phyloP scores from a whole-genome alignment of 2,113 vertebrate genomes.

The Lophura nycthemera region DNA sequence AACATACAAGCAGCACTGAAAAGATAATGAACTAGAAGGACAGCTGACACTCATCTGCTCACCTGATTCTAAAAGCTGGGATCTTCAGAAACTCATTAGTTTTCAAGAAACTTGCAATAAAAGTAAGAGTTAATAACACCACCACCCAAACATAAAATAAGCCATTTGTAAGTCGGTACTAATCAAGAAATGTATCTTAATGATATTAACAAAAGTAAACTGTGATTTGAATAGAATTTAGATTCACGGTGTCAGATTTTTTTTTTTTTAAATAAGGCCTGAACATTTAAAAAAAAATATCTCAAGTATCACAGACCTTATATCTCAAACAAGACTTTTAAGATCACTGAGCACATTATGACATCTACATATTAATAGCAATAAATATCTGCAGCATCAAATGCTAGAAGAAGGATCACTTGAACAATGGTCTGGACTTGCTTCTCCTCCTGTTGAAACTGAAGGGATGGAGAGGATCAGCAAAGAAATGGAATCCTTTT shows the following conservation, averaged over 20 bases:
- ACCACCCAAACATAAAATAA: neutral
- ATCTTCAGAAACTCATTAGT: neutral
- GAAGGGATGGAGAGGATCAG: neutral
- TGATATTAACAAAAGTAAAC: neutral
- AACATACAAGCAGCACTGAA: neutral
- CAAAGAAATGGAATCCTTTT: neutral
- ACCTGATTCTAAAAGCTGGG: neutral
- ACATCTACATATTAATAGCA: neutral
- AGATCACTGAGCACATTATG: neutral
- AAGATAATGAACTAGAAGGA: neutral
- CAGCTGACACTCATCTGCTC: neutral
- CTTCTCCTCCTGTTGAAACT: neutral
- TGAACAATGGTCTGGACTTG: neutral
- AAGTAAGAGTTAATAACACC: neutral
- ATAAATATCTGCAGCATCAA: neutral
- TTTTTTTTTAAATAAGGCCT: neutral
- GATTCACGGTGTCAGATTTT: neutral
- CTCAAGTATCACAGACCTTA: neutral
- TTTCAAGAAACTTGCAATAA: neutral
- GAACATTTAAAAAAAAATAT: neutral
- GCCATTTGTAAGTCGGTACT: neutral
- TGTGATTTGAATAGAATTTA: neutral
- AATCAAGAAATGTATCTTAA: neutral
- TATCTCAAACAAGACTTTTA: neutral
- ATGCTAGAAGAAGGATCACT: neutral